phyloP scores from a whole-genome alignment of 2,888 invertebrate species.

The Drosophila suboccidentalis region DNA sequence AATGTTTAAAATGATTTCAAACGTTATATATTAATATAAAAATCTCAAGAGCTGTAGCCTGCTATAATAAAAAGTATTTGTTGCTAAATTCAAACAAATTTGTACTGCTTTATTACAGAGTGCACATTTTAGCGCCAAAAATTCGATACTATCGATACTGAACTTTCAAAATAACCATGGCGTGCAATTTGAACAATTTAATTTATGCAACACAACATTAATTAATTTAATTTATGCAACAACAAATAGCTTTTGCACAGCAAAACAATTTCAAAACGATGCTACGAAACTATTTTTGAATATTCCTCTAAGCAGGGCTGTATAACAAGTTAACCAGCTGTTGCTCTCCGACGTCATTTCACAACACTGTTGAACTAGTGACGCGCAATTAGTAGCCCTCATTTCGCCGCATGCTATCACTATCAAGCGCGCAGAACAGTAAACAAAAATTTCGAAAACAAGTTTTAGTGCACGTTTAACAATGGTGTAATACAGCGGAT shows the following conservation, averaged over 20 bases:
- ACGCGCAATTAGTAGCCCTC: constrained; percentile 36
- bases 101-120: no score
- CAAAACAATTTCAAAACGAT: no score
- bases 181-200: no score
- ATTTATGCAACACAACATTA: no score
- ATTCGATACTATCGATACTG: no score
- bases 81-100: background rate
- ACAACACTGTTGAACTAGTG: constrained; percentile 26
- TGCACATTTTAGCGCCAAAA: no score
- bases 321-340: constrained; percentile 14
- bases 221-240: no score
- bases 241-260: no score
- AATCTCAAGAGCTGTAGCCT: constrained; percentile 14
- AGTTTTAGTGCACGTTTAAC: constrained; percentile 4
- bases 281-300: background rate
- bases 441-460: constrained; percentile 43
- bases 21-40: background rate
- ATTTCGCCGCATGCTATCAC: constrained; percentile 17
- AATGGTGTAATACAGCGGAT: background rate
- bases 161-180: no score
- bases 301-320: constrained; percentile 12
- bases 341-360: background rate
- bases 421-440: constrained; percentile 47
- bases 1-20: background rate
- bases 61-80: constrained; percentile 10